Evolutionary conservation across 2,888 invertebrate genomes (phyloP).

Genomic region (Drosophila hamatofila): DNA sequence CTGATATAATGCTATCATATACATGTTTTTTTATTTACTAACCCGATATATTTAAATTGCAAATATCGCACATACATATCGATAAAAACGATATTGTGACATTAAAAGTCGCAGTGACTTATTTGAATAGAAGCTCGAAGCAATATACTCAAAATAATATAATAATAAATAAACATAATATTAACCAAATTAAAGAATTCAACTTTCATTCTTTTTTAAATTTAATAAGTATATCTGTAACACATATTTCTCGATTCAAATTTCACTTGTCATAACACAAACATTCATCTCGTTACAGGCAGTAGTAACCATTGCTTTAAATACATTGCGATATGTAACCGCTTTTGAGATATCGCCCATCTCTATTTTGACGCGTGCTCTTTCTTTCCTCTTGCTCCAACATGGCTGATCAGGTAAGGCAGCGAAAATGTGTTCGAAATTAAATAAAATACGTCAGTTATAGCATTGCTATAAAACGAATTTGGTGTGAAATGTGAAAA

Average conservation of each 20-base stretch:
- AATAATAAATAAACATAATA: background rate
- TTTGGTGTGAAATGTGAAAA: slow-evolving; percentile 9
- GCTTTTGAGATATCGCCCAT: slow-evolving; percentile 33
- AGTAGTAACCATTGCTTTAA: background rate
- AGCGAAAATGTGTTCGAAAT: slow-evolving; percentile 55
- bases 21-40: background rate
- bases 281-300: background rate
- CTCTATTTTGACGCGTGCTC: slow-evolving; percentile 62
- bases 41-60: background rate
- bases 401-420: slow-evolving; percentile 93
- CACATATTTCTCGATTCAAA: background rate
- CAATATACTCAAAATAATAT: background rate
- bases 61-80: background rate
- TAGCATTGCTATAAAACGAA: slow-evolving; percentile 16
- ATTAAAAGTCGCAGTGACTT: background rate
- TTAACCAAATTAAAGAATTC: background rate
- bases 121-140: background rate
- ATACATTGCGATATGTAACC: slow-evolving; percentile 27
- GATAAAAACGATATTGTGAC: background rate
- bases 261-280: background rate
- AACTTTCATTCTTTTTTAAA: background rate
- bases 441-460: slow-evolving; percentile 40
- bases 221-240: background rate
- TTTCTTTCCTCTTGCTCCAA: slow-evolving; percentile 86
- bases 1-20: background rate